Base-by-base conservation (phyloP, 2,797 vertebrate genomes). In the Synaphobranchus kaupii region DNA sequence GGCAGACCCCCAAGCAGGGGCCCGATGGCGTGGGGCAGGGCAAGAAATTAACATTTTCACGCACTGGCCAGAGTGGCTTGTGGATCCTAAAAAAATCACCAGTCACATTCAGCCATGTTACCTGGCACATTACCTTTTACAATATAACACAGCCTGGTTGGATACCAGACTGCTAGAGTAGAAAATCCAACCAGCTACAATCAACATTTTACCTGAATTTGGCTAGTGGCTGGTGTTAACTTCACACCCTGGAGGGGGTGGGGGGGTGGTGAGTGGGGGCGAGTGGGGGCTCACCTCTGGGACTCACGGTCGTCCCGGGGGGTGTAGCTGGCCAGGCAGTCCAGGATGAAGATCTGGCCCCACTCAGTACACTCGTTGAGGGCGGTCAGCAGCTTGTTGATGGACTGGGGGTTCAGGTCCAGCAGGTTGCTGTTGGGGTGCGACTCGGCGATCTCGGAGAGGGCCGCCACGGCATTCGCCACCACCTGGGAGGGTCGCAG, bases 301-400 rank as follows among this genome's bases (percentile, higher is more conserved):
- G 98, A 99, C 92, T 99, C 98, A 0, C 98, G 96, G 92, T 99
- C 98, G 13, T 99, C 98, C 52, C 98, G 97, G 76, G 98, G 98
- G 1, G 96, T 97, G 93, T 99, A 99, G 95, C 98, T 99, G 52
- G 98, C 98, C 94, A 99, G 95, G 91, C 98, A 99, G 94, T 99
- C 98, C 10, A 99, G 96, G 91, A 99, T 99, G 92, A 99, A 99
- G 94, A 99, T 99, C 97, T 99, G 98, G 9, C 98, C 98, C 98
- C 98, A 99, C 92, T 99, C 98, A 0, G 98, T 99, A 87, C 98
- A 99, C 92, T 99, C 98, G 0, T 99, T 99, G 84, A 99, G 95
- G 89, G 98, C 98, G 0, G 98, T 99, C 89, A 99, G 94, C 90
- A 99, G 95, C 94, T 99, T 99, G 95, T 99, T 99, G 94, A 99